Base-by-base conservation (phyloP, 2,888 invertebrate genomes). In the Leucoma salicis region DNA sequence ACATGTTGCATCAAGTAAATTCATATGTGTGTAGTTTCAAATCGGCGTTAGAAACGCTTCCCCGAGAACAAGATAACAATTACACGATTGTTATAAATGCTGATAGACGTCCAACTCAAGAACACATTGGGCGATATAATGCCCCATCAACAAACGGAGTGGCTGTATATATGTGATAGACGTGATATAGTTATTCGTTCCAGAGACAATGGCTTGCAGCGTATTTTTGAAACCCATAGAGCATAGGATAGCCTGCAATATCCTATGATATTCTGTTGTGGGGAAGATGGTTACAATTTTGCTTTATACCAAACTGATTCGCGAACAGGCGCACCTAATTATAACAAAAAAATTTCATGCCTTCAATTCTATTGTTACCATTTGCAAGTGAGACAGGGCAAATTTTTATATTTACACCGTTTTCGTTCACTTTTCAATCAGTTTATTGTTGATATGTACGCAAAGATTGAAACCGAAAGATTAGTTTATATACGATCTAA, bases 1-100 rank as follows among this genome's bases (percentile, higher is more conserved):
- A 40, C 5, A 48, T 58, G 50, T 31, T 65, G 2, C 55, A 63
- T 44, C 11, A 50, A 6, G 39, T 48, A 2, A 57, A 55, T 33
- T 13, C 14, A 5, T 37, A 42, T 13, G 24, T 53, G 1, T 5
- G 33, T 4, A 42, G 35, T 36, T 55, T 59, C 14, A 58, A 58
- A 40, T 15, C 49, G 2, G 50, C 56, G 1, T 32, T 59, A 13
- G 47, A 55, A 16, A 31, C 46, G 5, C 14, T 54, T 16, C 31
- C 24, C 1, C 29, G 6, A 12, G 16, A 13, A 14, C 14, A 25
- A 8, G n/a, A n/a, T 2, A 15, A 14, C n/a, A n/a, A 14, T 15
- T 31, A 31, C 15, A 15, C 24, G 14, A 8, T 34, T 14, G 11
- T 34, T 2, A 34, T 34, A 2, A 34, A 24, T 3, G 34, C 34